Conservation (phyloP, 2,113 vertebrate genomes). For the Phalacrocorax brasilianus region DNA sequence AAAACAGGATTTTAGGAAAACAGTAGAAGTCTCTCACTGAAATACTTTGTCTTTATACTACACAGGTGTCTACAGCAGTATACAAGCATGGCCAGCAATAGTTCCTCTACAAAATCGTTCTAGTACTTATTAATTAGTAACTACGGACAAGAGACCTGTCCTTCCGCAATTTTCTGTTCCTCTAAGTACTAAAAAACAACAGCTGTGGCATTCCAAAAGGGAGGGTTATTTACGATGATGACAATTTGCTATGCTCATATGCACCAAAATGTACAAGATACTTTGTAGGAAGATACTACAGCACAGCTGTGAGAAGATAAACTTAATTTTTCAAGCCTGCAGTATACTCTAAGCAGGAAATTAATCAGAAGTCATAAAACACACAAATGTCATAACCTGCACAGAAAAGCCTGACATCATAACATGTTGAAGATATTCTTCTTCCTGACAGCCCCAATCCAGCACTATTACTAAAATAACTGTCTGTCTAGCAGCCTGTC, state of each 20-base stretch:
- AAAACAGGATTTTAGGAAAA: not conserved
- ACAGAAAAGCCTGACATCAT: not conserved
- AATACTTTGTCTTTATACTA: not conserved
- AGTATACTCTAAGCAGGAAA: not conserved
- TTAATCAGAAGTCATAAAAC: not conserved
- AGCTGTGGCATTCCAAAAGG: not conserved
- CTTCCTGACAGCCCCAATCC: not conserved
- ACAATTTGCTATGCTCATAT: not conserved
- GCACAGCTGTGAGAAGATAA: not conserved
- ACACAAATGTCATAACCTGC: not conserved
- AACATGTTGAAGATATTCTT: not conserved
- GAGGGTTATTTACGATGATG: not conserved
- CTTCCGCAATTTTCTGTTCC: not conserved
- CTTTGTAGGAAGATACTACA: not conserved
- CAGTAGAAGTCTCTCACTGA: not conserved
- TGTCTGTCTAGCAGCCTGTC: not conserved
- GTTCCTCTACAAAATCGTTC: not conserved
- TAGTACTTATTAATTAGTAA: not conserved
- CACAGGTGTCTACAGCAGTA: not conserved
- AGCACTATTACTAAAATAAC: not conserved
- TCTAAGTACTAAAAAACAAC: not conserved
- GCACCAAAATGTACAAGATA: not conserved
- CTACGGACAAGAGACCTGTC: not conserved
- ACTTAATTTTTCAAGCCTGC: not conserved
- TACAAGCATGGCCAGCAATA: not conserved